Percentiles rank a stretch among this genome's conserved stretches.
Conservation (phyloP, 2,888 invertebrate genomes). For the Cheilosia vulpina region DNA sequence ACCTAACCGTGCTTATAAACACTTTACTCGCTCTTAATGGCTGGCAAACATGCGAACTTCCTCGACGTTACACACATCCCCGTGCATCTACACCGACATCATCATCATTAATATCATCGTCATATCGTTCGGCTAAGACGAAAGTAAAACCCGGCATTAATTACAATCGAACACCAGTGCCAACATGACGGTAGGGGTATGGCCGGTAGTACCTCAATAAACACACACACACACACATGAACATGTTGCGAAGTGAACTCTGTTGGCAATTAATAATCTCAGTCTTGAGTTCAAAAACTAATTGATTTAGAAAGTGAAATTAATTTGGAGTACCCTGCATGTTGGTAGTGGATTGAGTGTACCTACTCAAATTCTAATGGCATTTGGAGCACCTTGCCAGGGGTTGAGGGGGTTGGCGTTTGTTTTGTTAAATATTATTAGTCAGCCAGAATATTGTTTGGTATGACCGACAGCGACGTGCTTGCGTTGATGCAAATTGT, state of each 20-base stretch:
- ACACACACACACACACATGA: slow-evolving; percentile 28
- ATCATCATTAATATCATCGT: slow-evolving; percentile 42
- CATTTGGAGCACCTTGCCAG: slow-evolving; percentile 21
- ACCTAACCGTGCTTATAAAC: slow-evolving; percentile 72
- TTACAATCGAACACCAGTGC: slow-evolving; percentile 56
- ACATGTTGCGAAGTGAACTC: slow-evolving; percentile 18
- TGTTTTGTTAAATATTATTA: slow-evolving; percentile 40
- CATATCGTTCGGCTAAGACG: slow-evolving; percentile 64
- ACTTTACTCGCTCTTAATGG: slow-evolving; percentile 69
- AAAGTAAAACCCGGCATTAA: slow-evolving; percentile 68
- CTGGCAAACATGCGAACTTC: slow-evolving; percentile 64
- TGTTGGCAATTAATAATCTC: slow-evolving; percentile 61
- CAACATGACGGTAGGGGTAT: neutral
- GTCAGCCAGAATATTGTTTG: slow-evolving; percentile 35
- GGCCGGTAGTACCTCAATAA: slow-evolving; percentile 29
- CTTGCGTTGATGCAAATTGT: slow-evolving; percentile 3
- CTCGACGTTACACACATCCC: slow-evolving; percentile 4
- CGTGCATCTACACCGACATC: neutral
- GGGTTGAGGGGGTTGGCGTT: neutral
- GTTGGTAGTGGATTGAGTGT: neutral
- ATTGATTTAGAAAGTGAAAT: slow-evolving; percentile 75
- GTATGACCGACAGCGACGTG: neutral
- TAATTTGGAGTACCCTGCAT: slow-evolving; percentile 44
- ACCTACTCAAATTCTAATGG: slow-evolving; percentile 37
- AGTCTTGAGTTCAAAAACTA: slow-evolving; percentile 56